Conservation (phyloP, 2,797 vertebrate genomes). For the Gallinago solitaria region DNA sequence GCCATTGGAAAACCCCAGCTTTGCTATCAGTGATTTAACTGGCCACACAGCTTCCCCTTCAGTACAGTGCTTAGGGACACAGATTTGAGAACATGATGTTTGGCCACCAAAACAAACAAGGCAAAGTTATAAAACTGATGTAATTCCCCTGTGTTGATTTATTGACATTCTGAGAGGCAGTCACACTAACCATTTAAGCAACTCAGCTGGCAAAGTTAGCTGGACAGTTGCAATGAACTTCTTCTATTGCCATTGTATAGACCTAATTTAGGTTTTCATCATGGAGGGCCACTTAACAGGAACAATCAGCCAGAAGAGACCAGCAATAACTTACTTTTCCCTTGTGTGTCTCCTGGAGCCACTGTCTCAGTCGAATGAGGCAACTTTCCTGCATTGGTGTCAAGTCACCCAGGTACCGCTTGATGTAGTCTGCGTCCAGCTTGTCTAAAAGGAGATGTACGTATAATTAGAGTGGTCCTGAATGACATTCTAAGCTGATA, state of each 20-base stretch:
- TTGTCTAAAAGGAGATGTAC: conserved; percentile 83
- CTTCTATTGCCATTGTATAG: not conserved
- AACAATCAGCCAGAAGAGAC: not conserved
- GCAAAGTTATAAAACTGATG: not conserved
- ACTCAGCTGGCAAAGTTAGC: not conserved
- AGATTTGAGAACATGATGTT: not conserved
- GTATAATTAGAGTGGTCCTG: not conserved
- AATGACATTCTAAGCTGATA: not conserved
- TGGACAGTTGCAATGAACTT: not conserved
- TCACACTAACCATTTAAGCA: not conserved
- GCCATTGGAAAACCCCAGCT: not conserved
- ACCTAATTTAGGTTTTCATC: not conserved
- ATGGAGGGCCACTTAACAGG: not conserved
- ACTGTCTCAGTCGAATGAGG: conserved; percentile 92
- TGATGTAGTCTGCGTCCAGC: conserved; percentile 96
- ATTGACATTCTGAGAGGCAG: not conserved
- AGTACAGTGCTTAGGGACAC: not conserved
- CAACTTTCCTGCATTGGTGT: conserved; percentile 97
- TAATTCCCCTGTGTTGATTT: not conserved
- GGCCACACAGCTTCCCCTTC: not conserved
- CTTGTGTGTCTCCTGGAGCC: conserved; percentile 97
- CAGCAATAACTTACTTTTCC: conserved; percentile 85
- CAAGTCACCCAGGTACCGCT: conserved; percentile 94
- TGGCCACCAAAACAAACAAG: conserved; percentile 28
- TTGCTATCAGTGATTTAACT: not conserved